These are phyloP conservation scores for Brachylomia viminalis DNA, from an alignment of 2,888 invertebrate species.

Conservation along the genomic window DNA sequence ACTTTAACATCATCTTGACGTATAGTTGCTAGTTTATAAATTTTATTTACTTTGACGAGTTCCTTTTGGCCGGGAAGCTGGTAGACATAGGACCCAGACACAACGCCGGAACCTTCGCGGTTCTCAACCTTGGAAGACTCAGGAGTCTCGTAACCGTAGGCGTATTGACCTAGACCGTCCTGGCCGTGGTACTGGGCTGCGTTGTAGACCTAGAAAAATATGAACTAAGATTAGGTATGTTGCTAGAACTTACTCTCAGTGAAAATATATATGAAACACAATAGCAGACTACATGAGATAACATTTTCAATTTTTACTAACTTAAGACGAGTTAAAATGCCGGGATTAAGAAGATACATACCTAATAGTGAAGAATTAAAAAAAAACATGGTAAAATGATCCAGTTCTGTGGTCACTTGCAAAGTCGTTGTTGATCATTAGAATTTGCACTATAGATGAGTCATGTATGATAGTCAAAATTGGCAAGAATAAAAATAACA, in stretches of 20 bases:
- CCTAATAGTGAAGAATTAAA: neutral
- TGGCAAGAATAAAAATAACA: too few relatives aligned
- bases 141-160: slow-evolving; percentile 93
- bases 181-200: slow-evolving; percentile 94
- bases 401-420: neutral
- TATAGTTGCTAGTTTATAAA: neutral
- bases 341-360: neutral
- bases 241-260: neutral
- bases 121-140: slow-evolving; percentile 94
- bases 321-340: neutral
- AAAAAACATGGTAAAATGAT: neutral
- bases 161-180: slow-evolving; percentile 92
- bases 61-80: slow-evolving; percentile 88
- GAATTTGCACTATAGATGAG: neutral
- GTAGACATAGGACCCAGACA: slow-evolving; percentile 93
- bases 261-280: neutral
- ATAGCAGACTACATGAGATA: neutral
- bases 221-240: neutral
- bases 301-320: neutral
- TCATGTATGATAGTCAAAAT: neutral
- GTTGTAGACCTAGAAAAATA: slow-evolving; percentile 89
- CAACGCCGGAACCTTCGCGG: slow-evolving; percentile 92
- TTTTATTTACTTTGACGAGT: slow-evolving; percentile 89
- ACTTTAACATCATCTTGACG: neutral
- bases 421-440: neutral